Base-by-base conservation (phyloP, 2,888 invertebrate species). In the Leptinotarsa juncta region DNA sequence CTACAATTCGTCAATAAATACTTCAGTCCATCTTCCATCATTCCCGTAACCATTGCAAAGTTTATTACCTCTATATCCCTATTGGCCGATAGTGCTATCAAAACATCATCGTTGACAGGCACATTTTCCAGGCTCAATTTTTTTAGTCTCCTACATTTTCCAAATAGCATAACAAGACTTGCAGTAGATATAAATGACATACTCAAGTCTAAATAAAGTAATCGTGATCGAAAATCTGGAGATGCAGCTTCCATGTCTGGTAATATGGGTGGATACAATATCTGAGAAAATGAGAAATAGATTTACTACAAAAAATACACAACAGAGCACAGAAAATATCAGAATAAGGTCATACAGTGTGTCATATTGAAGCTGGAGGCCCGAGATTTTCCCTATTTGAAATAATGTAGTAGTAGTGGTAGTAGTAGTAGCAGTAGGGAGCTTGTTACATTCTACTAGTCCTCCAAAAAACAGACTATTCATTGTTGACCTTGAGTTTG, bases 81-180 rank as follows among this genome's bases (percentile, higher is more conserved):
- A 85, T 92, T 95, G 84, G 91, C 84, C 80, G 93, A 91, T 75
- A 97, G 92, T 68, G 93, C 90, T 75, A 89, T 86, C 83, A 95
- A 93, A 26, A 94, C 92, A 1, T 87, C 87, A 77, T 92, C 90
- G 80, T 91, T 91, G 0, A 97, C 76, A 12, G 87, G 86, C 23
- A 95, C 92, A 82, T 94, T 93, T 87, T 98, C 98, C 71, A 97
- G 87, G 81, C 97, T 97, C 4, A 97, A 89, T 85, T 97, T 97
- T 83, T 92, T 92, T 50, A 97, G 89, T 15, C 90, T 89, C 5
- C 90, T 90, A 86, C 96, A 97, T 7, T 92, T 90, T 1, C 88
- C 87, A 51, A 97, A 89, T 20, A 92, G 85, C 53, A 86, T 86
- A 81, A 89, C 89, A n/a, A 95, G 86, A 0, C 92, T 92, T 0